These are phyloP conservation scores for Emys orbicularis DNA, from an alignment of 2,797 vertebrate genomes.

Conservation along the genomic window DNA sequence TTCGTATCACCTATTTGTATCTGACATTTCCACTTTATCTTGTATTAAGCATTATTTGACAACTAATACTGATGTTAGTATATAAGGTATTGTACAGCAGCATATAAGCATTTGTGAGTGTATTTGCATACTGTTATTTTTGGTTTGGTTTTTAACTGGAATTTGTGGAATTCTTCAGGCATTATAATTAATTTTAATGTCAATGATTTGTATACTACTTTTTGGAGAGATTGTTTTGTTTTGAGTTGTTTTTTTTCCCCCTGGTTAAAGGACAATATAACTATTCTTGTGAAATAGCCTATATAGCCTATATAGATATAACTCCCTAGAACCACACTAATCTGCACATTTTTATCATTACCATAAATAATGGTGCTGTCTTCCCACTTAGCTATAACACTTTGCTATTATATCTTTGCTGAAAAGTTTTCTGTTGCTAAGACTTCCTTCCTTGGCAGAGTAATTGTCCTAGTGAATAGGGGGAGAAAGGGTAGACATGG, in stretches of 20 bases:
- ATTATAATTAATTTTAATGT: fast-evolving
- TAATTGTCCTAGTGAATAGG: neutral
- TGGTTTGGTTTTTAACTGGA: neutral
- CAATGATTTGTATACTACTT: neutral
- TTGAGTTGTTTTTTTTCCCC: neutral
- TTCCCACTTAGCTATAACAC: neutral
- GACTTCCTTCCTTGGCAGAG: neutral
- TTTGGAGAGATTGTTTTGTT: neutral
- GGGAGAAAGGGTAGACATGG: neutral
- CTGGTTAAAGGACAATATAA: neutral
- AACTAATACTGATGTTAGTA: neutral
- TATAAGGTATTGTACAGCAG: neutral
- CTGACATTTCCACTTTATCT: neutral
- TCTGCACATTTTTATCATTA: neutral
- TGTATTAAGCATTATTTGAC: neutral
- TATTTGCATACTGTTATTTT: neutral
- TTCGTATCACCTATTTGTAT: neutral
- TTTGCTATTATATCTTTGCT: neutral
- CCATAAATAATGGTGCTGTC: neutral
- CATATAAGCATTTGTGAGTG: neutral
- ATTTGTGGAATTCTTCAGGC: fast-evolving
- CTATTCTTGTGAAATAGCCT: neutral
- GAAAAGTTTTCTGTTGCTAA: neutral
- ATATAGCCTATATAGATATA: neutral
- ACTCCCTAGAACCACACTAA: neutral